Conservation (phyloP, 2,888 invertebrate genomes). For the Eueremaeus valkanovi region DNA sequence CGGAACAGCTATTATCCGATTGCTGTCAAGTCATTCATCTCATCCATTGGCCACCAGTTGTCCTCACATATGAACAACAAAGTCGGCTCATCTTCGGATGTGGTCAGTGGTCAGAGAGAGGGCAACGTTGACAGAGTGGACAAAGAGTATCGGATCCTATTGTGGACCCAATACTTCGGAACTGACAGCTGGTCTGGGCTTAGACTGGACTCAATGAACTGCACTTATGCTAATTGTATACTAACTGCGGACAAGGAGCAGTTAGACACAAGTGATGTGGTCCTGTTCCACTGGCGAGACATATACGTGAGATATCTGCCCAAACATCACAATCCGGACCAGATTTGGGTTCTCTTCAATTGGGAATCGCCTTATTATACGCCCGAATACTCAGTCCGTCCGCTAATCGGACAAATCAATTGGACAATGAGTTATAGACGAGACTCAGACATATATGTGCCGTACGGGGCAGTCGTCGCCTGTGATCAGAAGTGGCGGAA, state of each 20-base stretch:
- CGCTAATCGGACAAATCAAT: slow-evolving; percentile 42
- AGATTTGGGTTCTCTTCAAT: slow-evolving; percentile 45
- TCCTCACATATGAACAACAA: too few relatives aligned
- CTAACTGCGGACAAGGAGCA: slow-evolving; percentile 40
- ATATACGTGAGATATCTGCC: slow-evolving; percentile 41
- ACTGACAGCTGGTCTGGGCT: not conserved
- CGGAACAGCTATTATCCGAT: too few relatives aligned
- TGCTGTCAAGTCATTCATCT: too few relatives aligned
- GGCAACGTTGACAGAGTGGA: too few relatives aligned
- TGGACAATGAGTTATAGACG: slow-evolving; percentile 46
- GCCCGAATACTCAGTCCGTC: not conserved
- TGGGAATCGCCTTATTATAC: slow-evolving; percentile 42
- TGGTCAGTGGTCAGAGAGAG: too few relatives aligned
- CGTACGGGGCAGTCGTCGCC: slow-evolving; percentile 41
- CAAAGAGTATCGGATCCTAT: not conserved
- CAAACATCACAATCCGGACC: slow-evolving; percentile 7
- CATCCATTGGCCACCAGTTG: too few relatives aligned
- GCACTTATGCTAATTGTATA: slow-evolving; percentile 35
- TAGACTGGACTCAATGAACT: not conserved
- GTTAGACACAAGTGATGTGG: slow-evolving; percentile 42
- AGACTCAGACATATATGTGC: slow-evolving; percentile 42
- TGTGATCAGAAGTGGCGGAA: not conserved
- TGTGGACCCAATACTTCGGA: slow-evolving; percentile 25
- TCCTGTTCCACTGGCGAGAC: slow-evolving; percentile 45
- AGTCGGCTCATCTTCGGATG: too few relatives aligned